Conservation (phyloP, 2,797 vertebrate genomes). For the Manis javanica region DNA sequence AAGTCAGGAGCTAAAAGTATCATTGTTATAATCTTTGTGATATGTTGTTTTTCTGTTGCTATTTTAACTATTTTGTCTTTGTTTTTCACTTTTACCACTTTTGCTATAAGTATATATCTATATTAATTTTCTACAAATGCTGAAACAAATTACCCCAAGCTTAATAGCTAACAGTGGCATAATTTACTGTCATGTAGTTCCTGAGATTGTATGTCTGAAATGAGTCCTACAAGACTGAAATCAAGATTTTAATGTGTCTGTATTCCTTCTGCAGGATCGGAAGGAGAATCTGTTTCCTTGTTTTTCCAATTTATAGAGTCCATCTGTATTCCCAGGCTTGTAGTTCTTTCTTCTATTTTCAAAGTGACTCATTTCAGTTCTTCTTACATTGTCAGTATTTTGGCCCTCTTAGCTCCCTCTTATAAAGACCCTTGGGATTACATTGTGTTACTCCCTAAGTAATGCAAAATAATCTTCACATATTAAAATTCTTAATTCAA, state of each 20-base stretch:
- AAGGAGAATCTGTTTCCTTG: not conserved
- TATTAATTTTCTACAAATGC: not conserved
- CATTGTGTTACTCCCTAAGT: not conserved
- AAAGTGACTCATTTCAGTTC: not conserved
- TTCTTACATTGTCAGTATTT: not conserved
- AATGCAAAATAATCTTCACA: not conserved
- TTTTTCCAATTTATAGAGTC: not conserved
- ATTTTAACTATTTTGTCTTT: not conserved
- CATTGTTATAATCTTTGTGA: not conserved
- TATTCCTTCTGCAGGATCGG: not conserved
- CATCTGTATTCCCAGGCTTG: not conserved
- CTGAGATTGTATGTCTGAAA: not conserved
- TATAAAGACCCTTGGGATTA: not conserved
- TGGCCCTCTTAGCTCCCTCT: not conserved
- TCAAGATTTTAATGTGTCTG: not conserved
- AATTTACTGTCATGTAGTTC: not conserved
- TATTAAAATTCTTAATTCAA: not conserved
- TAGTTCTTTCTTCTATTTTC: not conserved
- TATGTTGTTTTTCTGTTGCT: not conserved
- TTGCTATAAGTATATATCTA: not conserved
- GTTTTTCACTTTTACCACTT: not conserved
- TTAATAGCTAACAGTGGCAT: not conserved
- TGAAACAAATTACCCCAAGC: not conserved
- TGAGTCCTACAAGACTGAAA: not conserved
- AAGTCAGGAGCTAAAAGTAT: not conserved